phyloP scores from a whole-genome alignment of 2,888 invertebrate genomes.

The Agriopis aurantiaria region DNA sequence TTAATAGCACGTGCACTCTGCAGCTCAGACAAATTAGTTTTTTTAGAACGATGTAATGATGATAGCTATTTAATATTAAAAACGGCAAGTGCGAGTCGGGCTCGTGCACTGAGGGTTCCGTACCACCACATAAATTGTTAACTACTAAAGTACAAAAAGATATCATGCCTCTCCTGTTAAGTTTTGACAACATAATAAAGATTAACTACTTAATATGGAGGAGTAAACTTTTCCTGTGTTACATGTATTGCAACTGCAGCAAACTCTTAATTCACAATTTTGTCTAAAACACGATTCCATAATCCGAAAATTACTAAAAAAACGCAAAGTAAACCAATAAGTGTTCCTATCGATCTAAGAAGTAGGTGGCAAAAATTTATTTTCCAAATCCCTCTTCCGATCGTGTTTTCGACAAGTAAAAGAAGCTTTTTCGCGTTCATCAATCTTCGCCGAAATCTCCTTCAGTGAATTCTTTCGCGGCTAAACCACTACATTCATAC shows the following conservation, averaged over 20 bases:
- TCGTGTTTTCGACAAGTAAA: constrained; percentile 29
- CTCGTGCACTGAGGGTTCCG: no score
- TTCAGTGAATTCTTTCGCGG: constrained; percentile 43
- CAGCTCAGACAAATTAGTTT: constrained; percentile 22
- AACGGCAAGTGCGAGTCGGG: background rate
- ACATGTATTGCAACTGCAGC: no score
- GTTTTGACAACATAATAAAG: no score
- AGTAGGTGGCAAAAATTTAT: constrained; percentile 18
- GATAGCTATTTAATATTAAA: background rate
- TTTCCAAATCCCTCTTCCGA: constrained; percentile 20
- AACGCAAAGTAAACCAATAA: background rate
- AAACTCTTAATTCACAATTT: no score
- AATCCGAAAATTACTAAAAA: no score
- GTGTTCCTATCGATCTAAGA: background rate
- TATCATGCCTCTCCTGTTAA: no score
- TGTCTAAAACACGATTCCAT: no score
- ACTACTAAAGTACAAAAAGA: no score
- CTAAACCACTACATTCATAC: constrained; percentile 45
- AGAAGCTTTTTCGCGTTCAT: constrained; percentile 32
- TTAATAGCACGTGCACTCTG: constrained; percentile 22
- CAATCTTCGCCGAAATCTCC: constrained; percentile 38
- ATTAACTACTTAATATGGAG: no score
- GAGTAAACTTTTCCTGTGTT: no score
- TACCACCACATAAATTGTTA: no score
- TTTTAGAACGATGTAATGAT: background rate